Conservation (phyloP, 1,140 invertebrate species). For the Phenacoccus solenopsis region DNA sequence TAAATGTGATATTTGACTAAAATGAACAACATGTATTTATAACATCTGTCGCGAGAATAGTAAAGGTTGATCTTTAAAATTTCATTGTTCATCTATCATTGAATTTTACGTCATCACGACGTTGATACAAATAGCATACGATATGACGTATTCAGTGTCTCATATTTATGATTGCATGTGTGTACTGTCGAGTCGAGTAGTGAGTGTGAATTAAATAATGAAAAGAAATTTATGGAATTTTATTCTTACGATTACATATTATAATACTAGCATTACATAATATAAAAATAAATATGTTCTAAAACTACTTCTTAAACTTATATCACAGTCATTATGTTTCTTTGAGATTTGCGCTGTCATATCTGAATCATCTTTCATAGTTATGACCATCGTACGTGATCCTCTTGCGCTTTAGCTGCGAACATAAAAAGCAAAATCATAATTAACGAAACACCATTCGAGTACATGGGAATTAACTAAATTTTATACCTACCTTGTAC, state of each 20-base stretch:
- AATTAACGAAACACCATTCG: not conserved
- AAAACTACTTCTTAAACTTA: not conserved
- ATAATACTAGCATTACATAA: not conserved
- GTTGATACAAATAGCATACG: not conserved
- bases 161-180: not conserved
- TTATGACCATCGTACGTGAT: not conserved
- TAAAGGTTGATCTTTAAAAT: too few relatives aligned
- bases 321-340: constrained; percentile 8
- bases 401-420: not conserved
- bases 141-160: not conserved
- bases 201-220: not conserved
- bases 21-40: too few relatives aligned
- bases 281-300: constrained; percentile 8
- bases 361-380: not conserved
- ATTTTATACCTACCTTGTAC: constrained; percentile 35
- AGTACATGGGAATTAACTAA: not conserved
- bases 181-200: too few relatives aligned
- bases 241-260: not conserved
- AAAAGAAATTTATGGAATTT: not conserved
- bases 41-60: too few relatives aligned
- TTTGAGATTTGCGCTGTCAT: not conserved
- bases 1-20: too few relatives aligned
- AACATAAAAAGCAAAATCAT: not conserved
- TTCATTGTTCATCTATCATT: too few relatives aligned
- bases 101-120: not conserved